These are phyloP conservation scores for Rhabdophis nuchalis DNA, from an alignment of 2,797 vertebrate species.

Conservation along the genomic window DNA sequence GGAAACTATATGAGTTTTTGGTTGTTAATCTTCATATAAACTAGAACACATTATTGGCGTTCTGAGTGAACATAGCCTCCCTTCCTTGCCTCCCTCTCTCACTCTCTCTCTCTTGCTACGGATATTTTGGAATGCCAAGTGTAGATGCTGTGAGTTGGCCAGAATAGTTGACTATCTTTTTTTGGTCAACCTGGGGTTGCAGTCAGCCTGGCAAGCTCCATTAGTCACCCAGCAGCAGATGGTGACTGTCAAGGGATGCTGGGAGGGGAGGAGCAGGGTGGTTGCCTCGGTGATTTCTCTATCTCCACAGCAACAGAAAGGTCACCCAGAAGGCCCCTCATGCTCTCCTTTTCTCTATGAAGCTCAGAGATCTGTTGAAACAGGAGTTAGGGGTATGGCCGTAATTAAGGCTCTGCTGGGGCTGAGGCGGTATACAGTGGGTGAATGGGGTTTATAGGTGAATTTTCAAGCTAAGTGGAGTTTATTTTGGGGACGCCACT, in stretches of 20 bases:
- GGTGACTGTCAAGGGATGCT: conserved; percentile 33
- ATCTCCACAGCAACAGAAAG: conserved; percentile 36
- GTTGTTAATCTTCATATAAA: not conserved
- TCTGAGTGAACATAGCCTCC: not conserved
- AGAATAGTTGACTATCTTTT: not conserved
- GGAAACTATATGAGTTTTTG: not conserved
- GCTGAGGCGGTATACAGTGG: not conserved
- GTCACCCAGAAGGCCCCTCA: conserved; percentile 26
- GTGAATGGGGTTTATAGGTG: not conserved
- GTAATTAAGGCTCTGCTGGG: not conserved
- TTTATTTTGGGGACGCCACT: not conserved
- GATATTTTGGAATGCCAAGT: not conserved
- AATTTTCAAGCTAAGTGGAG: not conserved
- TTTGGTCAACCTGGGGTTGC: conserved; percentile 17
- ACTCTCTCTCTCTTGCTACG: not conserved
- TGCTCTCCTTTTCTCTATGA: conserved; percentile 18
- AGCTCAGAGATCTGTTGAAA: not conserved
- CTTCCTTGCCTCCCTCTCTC: not conserved
- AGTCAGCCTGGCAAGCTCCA: conserved; percentile 13
- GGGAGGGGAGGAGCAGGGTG: conserved; percentile 21
- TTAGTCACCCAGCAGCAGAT: conserved; percentile 32
- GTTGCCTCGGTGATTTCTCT: conserved; percentile 33
- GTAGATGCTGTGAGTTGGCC: not conserved
- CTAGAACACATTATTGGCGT: not conserved
- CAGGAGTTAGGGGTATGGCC: not conserved